Evolutionary conservation across 2,888 invertebrate genomes (phyloP).

Genomic region (Hirtodrosophila cameraria): DNA sequence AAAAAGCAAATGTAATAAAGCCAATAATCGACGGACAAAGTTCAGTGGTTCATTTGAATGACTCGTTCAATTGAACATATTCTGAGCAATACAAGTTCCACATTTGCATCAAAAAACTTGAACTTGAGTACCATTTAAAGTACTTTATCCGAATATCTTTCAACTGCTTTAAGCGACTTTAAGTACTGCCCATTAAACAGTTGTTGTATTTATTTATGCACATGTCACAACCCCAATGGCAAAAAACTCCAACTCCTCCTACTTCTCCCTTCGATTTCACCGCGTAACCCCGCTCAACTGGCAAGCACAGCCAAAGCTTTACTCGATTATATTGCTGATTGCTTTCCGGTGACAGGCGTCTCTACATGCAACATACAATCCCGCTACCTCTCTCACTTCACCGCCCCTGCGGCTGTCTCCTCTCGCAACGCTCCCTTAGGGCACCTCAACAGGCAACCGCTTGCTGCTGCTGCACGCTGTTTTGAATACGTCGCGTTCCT

Average conservation of each 20-base stretch:
- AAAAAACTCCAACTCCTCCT: constrained; percentile 27
- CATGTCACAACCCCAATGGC: constrained; percentile 56
- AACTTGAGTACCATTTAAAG: constrained; percentile 2
- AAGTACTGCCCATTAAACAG: constrained; percentile 19
- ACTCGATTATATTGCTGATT: constrained; percentile 77
- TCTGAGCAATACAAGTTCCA: too few species aligned
- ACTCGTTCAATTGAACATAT: too few species aligned
- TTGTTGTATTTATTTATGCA: constrained; percentile 35
- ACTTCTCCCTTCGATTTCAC: not conserved
- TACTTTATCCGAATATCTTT: constrained; percentile 4
- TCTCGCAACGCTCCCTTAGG: constrained; percentile 24
- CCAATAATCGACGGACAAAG: too few species aligned
- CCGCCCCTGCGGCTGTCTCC: not conserved
- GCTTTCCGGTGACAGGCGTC: constrained; percentile 73
- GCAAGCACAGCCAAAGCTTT: constrained; percentile 50
- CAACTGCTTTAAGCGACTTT: constrained; percentile 17
- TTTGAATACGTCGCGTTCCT: constrained; percentile 61
- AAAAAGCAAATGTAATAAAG: too few species aligned
- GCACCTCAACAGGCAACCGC: constrained; percentile 56
- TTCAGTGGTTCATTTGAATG: too few species aligned
- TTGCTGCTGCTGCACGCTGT: constrained; percentile 29
- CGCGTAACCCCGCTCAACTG: not conserved
- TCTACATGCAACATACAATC: constrained; percentile 9
- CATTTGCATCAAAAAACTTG: not conserved
- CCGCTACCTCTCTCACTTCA: not conserved